Evolutionary conservation across 2,113 vertebrate species (phyloP).

Genomic region (Siniperca knerii): DNA sequence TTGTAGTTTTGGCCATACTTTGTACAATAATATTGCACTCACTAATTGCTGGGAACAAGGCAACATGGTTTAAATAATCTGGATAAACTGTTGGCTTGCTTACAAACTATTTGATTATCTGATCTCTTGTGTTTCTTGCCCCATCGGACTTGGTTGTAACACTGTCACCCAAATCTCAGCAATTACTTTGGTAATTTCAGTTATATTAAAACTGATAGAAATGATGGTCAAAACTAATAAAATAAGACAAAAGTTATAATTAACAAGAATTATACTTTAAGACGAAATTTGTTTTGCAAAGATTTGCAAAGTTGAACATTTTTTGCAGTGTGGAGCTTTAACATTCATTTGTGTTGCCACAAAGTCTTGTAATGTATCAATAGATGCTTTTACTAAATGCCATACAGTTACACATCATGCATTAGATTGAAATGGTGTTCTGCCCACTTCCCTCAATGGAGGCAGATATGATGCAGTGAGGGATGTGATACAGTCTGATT

Average conservation of each 20-base stretch:
- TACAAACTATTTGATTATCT: background rate
- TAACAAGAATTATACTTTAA: no score
- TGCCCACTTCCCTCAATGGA: slow-evolving; percentile 52
- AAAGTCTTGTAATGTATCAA: background rate
- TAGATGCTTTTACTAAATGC: slow-evolving; percentile 13
- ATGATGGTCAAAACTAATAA: background rate
- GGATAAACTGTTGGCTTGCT: background rate
- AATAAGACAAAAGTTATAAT: no score
- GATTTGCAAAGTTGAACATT: no score
- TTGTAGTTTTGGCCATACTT: background rate
- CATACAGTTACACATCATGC: slow-evolving; percentile 20
- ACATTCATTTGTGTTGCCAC: background rate
- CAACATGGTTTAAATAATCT: background rate
- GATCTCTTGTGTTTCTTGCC: background rate
- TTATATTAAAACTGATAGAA: background rate
- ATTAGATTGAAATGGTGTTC: background rate
- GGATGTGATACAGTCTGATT: slow-evolving; percentile 55
- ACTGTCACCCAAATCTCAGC: background rate
- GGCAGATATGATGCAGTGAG: slow-evolving; percentile 54
- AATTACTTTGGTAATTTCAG: no score
- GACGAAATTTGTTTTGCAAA: no score
- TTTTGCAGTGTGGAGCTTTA: background rate
- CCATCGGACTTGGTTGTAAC: background rate
- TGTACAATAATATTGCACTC: background rate
- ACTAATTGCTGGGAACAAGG: background rate